phyloP scores from a whole-genome alignment of 2,113 vertebrate species.

The Columbina picui region DNA sequence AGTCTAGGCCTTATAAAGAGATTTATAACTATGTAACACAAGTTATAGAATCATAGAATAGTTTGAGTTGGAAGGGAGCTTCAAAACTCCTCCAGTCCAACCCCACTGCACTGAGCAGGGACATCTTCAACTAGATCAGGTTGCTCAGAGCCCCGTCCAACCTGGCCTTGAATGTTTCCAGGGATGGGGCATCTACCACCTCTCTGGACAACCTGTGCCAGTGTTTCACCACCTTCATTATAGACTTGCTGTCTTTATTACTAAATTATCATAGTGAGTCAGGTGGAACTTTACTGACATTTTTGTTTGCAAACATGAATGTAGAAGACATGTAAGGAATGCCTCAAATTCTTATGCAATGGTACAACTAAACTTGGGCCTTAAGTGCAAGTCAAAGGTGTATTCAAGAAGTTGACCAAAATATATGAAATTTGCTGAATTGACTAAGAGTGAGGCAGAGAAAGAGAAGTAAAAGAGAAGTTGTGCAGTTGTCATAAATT shows the following conservation, averaged over 20 bases:
- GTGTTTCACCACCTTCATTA: not conserved
- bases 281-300: not conserved
- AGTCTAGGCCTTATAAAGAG: not conserved
- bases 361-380: not conserved
- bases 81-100: no score
- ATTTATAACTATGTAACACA: fast-evolving
- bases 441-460: not conserved
- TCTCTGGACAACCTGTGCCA: no score
- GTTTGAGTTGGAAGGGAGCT: no score
- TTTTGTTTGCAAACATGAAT: not conserved
- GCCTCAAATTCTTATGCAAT: not conserved
- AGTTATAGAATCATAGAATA: not conserved
- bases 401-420: not conserved
- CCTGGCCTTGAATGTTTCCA: no score
- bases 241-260: not conserved
- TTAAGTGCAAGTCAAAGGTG: not conserved
- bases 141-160: no score
- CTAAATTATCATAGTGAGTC: not conserved
- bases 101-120: no score
- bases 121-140: no score
- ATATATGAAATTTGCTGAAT: not conserved
- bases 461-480: not conserved
- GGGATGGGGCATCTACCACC: no score
- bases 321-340: not conserved
- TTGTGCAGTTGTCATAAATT: not conserved